Evolutionary conservation across 2,797 vertebrate species (phyloP), one percentile per base, ranked within the genome.

Genomic region (Sparus aurata): DNA sequence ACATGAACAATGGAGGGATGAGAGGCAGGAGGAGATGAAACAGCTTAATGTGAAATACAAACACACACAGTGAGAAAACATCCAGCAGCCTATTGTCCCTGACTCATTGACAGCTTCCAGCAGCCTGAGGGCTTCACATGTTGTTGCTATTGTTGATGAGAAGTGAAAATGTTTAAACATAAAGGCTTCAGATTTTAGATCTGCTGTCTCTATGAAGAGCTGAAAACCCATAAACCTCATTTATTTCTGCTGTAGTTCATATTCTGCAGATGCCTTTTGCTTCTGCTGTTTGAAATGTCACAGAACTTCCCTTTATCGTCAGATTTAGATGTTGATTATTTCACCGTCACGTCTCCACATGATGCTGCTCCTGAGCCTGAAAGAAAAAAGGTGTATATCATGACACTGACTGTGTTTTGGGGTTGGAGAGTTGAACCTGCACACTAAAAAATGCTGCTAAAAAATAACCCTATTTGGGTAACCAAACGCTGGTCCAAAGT

Each of bases 1-100:
- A 86, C 77, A 84, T 74, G 53, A 84, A 88, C 73, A 86, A 82
- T 69, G 59, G 67, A 80, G 63, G 63, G 69, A 78, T 76, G 79
- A 78, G 75, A 87, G 74, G 74, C 77, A 70, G 77, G 85, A 80
- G 79, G 69, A 82, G 60, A 86, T 83, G 79, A 87, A 83, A 84
- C 52, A 8, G 83, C 69, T 83, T 80, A 63, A 73, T 83, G 77
- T 83, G 75, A 83, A 81, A 89, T 27, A 76, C 73, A 80, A 69
- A 84, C 67, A 78, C 68, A 67, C 71, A 82, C 61, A 74, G 43
- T 18, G 69, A 75, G 68, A 68, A 34, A 41, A 69, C 72, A 78
- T 61, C 47, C 55, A 79, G 69, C 61, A 43, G 10, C 47, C 72
- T 68, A 41, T 87, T 89, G 78, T 89, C 79, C 61, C 72, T 78